A percentile compares a stretch with the other conserved stretches of the same genome.
Conservation (phyloP, 2,888 invertebrate species). For the Agrotis ipsilon region DNA sequence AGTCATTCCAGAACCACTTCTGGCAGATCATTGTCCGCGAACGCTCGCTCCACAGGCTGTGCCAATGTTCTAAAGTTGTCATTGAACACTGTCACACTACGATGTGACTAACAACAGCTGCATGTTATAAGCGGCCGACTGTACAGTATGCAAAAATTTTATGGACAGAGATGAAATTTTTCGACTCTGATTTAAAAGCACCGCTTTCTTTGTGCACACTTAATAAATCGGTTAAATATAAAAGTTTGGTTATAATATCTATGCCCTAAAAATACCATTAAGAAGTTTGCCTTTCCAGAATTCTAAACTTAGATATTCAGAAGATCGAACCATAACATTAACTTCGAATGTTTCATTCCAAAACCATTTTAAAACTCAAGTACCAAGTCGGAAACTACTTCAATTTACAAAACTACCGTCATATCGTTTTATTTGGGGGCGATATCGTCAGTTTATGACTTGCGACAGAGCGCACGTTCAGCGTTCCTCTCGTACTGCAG, state of each 20-base stretch:
- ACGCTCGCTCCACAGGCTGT: conserved; percentile 38
- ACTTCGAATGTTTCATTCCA: conserved; percentile 1
- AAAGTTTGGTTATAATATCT: too few relatives aligned
- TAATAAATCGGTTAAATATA: too few relatives aligned
- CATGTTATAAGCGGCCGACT: conserved; percentile 15
- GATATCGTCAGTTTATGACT: conserved; percentile 51
- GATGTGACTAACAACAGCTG: conserved; percentile 8
- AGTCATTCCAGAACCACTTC: conserved; percentile 17
- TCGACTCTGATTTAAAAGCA: too few relatives aligned
- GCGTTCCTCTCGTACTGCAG: conserved; percentile 18
- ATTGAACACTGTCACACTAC: conserved; percentile 31
- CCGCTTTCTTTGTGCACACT: too few relatives aligned
- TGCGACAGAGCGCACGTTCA: conserved; percentile 15
- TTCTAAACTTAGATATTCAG: too few relatives aligned
- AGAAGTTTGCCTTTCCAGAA: neutral
- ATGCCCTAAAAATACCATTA: too few relatives aligned
- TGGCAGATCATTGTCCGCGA: conserved; percentile 39
- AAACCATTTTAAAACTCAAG: conserved; percentile 26
- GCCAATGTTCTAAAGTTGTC: conserved; percentile 58
- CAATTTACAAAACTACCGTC: conserved; percentile 42
- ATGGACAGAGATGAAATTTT: neutral
- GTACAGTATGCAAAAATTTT: neutral
- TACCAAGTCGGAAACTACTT: conserved; percentile 39
- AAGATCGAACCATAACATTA: neutral
- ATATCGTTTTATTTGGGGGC: conserved; percentile 33